Conservation (phyloP, 2,797 vertebrate genomes). For the Cryptoblepharus egeriae region DNA sequence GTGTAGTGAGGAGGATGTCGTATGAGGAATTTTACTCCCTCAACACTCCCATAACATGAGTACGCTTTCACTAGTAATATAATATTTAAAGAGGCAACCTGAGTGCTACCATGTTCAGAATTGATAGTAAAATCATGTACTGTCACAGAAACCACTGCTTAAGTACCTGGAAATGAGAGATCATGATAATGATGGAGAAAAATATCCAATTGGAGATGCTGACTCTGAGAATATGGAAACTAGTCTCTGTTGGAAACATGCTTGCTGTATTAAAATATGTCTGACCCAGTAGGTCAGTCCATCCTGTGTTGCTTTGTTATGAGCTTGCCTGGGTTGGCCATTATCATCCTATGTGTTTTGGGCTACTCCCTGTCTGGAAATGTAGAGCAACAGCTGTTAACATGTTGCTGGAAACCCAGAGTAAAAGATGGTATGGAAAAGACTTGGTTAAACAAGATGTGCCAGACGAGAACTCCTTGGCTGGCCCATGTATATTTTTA, state of each 20-base stretch:
- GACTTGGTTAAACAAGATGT: neutral
- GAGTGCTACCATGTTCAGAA: too few species aligned
- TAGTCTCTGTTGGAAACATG: neutral
- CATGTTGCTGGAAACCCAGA: neutral
- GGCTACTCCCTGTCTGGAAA: conserved; percentile 23
- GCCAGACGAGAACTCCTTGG: neutral
- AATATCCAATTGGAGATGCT: neutral
- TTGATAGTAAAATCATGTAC: neutral
- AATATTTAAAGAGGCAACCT: too few species aligned
- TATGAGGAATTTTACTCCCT: too few species aligned
- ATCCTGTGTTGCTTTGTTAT: conserved; percentile 6
- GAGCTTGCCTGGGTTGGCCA: conserved; percentile 1
- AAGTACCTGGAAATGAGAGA: neutral
- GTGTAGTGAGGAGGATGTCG: too few species aligned
- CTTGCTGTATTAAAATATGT: neutral
- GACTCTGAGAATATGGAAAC: neutral
- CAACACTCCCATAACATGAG: too few species aligned
- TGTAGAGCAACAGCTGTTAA: neutral
- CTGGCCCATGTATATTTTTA: neutral
- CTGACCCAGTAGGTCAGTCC: neutral
- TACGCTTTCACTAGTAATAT: too few species aligned
- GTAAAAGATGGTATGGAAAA: neutral
- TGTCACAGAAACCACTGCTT: neutral
- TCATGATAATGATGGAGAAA: neutral
- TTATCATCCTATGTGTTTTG: neutral